Evolutionary conservation across 2,888 invertebrate species (phyloP).

Genomic region (Notodonta ziczac): DNA sequence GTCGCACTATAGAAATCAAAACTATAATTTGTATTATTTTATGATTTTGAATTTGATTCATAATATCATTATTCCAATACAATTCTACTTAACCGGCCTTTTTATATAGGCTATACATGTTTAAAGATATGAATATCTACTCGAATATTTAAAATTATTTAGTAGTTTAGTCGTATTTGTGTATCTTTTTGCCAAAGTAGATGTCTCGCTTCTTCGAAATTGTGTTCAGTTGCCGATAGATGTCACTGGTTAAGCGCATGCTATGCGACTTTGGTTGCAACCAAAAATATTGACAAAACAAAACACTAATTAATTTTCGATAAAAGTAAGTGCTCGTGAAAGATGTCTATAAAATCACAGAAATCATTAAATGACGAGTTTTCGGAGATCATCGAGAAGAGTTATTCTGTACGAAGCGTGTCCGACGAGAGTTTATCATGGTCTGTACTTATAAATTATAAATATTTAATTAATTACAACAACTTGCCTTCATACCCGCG

Average conservation of each 20-base stretch:
- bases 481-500: too few species aligned
- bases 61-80: too few species aligned
- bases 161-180: too few species aligned
- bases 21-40: too few species aligned
- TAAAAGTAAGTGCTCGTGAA: neutral
- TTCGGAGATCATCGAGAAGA: conserved; percentile 70
- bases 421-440: conserved; percentile 70
- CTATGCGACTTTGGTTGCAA: conserved; percentile 6
- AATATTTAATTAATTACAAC: too few species aligned
- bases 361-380: conserved; percentile 71
- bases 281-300: conserved; percentile 54
- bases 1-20: neutral
- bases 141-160: too few species aligned
- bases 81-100: too few species aligned
- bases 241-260: neutral
- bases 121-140: too few species aligned
- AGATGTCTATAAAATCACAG: conserved; percentile 74
- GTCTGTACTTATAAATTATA: conserved; percentile 38
- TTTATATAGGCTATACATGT: too few species aligned
- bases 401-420: conserved; percentile 65
- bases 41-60: too few species aligned
- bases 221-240: neutral
- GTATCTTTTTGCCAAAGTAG: too few species aligned
- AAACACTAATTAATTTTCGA: conserved; percentile 2
- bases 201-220: too few species aligned